Conservation (phyloP, 2,888 invertebrate genomes). For the Helleia helle region DNA sequence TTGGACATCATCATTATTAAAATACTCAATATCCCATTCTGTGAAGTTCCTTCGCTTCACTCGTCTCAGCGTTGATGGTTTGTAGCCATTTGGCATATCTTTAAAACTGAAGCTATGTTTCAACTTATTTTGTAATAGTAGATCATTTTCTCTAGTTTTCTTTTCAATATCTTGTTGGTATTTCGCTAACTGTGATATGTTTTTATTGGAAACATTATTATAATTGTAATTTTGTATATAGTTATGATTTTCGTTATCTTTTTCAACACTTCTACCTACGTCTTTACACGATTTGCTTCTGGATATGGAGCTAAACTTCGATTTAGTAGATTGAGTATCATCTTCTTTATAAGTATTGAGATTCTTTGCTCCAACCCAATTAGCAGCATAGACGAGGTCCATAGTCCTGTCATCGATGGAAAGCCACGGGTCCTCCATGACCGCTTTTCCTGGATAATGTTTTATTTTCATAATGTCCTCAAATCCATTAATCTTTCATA, state of each 20-base stretch:
- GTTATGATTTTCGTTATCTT: constrained; percentile 40
- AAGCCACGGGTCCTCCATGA: constrained; percentile 83
- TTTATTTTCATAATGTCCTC: constrained; percentile 82
- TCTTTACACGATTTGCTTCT: constrained; percentile 68
- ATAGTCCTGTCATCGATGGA: constrained; percentile 79
- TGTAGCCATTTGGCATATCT: constrained; percentile 76
- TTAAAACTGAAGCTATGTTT: constrained; percentile 74
- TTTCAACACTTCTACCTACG: constrained; percentile 46
- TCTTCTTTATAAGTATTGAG: constrained; percentile 58
- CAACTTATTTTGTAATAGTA: constrained; percentile 66
- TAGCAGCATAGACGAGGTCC: constrained; percentile 87
- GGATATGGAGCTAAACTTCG: constrained; percentile 62
- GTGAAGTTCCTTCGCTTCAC: constrained; percentile 72
- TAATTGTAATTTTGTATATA: constrained; percentile 45
- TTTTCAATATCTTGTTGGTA: constrained; percentile 76
- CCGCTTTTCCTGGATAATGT: constrained; percentile 88
- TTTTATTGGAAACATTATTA: constrained; percentile 49
- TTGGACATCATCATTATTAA: constrained; percentile 45
- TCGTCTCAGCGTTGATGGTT: constrained; percentile 71
- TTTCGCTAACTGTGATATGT: constrained; percentile 73
- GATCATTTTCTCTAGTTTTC: constrained; percentile 65
- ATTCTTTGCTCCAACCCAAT: constrained; percentile 84
- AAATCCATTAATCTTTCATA: constrained; percentile 19
- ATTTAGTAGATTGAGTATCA: constrained; percentile 40
- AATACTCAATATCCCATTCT: constrained; percentile 73